Evolutionary conservation across 2,797 vertebrate species (phyloP).

Genomic region (Amniataba percoides): DNA sequence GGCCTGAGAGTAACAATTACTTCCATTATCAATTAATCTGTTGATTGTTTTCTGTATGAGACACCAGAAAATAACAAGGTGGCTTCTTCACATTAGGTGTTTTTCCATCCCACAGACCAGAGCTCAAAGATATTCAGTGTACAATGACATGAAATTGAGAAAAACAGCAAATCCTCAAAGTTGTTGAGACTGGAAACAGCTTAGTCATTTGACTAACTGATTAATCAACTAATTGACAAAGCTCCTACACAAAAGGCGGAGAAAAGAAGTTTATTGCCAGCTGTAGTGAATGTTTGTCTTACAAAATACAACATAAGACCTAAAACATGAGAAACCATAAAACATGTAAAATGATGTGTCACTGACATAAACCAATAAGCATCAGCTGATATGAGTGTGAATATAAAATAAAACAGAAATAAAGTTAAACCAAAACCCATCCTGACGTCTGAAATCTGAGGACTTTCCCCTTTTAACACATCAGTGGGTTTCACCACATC

Average conservation of each 20-base stretch:
- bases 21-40: neutral
- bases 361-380: neutral
- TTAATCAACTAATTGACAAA: neutral
- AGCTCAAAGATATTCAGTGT: no score
- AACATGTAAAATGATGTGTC: neutral
- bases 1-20: neutral
- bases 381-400: conserved; percentile 1
- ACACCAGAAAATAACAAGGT: no score
- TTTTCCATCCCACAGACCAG: no score
- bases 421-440: no score
- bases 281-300: neutral
- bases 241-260: neutral
- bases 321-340: no score
- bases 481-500: neutral
- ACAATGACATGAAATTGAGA: no score
- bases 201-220: neutral
- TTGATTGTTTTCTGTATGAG: neutral
- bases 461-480: neutral
- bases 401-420: neutral
- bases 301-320: neutral
- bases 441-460: neutral
- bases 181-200: no score
- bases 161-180: no score
- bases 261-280: neutral
- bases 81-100: neutral